Base-by-base conservation (phyloP, 2,113 vertebrate genomes). In the Petroica traversi region DNA sequence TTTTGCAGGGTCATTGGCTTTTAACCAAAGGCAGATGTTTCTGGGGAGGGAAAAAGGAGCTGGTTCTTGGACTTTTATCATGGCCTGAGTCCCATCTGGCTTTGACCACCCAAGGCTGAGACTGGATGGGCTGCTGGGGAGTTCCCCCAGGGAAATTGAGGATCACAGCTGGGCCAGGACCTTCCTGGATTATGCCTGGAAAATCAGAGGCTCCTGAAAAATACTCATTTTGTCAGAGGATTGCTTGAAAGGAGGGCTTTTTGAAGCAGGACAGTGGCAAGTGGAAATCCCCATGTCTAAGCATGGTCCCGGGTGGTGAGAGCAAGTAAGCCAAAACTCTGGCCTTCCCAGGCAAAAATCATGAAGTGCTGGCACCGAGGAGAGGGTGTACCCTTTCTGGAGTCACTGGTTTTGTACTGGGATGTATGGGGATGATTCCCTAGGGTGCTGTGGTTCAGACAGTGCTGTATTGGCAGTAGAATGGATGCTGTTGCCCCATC, bases 221-320 rank as follows among this genome's bases (percentile, higher is more conserved):
- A 74, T 22, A n/a, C 12, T 45, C 2, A 10, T 73, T 62, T 80
- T 66, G 16, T 40, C 5, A 2, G 31, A 67, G 25, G 19, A 6
- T 45, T 75, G n/a, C 14, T 48, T 59, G 62, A 55, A 26, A 6
- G 16, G 12, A 8, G 3, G 7, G 9, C 2, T 34, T 45, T 69
- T 34, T 18, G 19, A 23, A 54, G 29, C 5, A 4, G 46, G 31
- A 55, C 6, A 0, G 38, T 59, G 57, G 6, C 43, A 22, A 9
- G 28, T 72, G 19, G 55, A 40, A 86, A 51, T 77, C 20, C 49
- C 38, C 19, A 0, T 1, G 1, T 64, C 71, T 48, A 41, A 48
- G 18, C 2, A 0, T 58, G 34, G 14, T 49, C 25, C 43, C 0
- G 0, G 11, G 16, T 34, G 19, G 12, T 24, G 25, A 59, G 64